These are phyloP conservation scores for Chondrilla cf. caribensis DNA, from an alignment of 37 sponge, comb jelly and placozoan species.

Conservation along the genomic window DNA sequence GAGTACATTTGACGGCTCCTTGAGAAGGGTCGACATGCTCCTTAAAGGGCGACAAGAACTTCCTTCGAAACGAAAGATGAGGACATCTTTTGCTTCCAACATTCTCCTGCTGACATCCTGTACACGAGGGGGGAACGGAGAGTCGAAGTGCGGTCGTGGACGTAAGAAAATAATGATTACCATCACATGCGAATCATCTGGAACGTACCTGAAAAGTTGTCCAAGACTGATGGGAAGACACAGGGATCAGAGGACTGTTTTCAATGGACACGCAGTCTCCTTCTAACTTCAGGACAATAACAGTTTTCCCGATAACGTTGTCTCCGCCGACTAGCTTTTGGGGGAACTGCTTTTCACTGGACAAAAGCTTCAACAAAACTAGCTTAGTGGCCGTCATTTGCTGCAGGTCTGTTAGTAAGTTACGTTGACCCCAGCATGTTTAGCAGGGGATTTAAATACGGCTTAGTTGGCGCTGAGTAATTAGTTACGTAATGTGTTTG, in stretches of 20 bases:
- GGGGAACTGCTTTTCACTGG: not conserved
- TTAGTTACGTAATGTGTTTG: too few relatives aligned
- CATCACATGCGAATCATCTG: too few relatives aligned
- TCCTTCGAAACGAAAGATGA: constrained; percentile 15
- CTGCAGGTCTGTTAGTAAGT: too few relatives aligned
- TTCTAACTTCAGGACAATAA: not conserved
- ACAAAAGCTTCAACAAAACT: not conserved
- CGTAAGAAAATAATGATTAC: not conserved
- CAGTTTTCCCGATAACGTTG: not conserved
- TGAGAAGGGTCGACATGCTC: not conserved
- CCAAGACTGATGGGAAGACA: constrained; percentile 24
- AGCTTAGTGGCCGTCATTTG: not conserved
- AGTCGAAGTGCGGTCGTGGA: too few relatives aligned
- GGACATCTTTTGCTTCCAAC: constrained; percentile 20
- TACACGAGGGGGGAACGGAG: too few relatives aligned
- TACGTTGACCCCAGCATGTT: too few relatives aligned
- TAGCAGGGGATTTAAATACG: too few relatives aligned
- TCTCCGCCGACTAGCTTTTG: not conserved
- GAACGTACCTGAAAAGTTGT: constrained; percentile 14
- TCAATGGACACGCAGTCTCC: constrained; percentile 16
- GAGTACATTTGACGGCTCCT: not conserved
- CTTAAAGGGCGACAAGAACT: not conserved
- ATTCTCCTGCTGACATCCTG: constrained; percentile 32
- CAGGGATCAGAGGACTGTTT: not conserved
- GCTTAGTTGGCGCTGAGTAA: too few relatives aligned